Evolutionary conservation across 2,797 vertebrate genomes (phyloP).

Genomic region (Cyclura pinguis): DNA sequence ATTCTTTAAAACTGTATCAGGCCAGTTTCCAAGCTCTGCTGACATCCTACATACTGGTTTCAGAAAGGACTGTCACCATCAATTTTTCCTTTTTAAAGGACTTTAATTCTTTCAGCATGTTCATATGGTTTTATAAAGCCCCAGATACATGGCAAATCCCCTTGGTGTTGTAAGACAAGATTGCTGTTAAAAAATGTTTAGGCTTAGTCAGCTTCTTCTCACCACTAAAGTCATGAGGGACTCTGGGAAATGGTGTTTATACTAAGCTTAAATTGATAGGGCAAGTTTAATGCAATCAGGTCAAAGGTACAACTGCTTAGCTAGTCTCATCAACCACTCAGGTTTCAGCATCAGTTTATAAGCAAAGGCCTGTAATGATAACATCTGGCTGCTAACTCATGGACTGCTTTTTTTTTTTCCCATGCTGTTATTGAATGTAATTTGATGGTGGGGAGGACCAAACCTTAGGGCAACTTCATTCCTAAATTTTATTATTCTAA

Average conservation of each 20-base stretch:
- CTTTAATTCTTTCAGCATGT: slow-evolving; percentile 89
- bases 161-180: slow-evolving; percentile 89
- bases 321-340: slow-evolving; percentile 88
- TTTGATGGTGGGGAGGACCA: slow-evolving; percentile 82
- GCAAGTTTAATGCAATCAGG: slow-evolving; percentile 87
- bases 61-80: slow-evolving; percentile 85
- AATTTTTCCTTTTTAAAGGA: slow-evolving; percentile 84
- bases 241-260: slow-evolving; percentile 88
- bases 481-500: slow-evolving; percentile 79
- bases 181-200: slow-evolving; percentile 88
- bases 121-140: slow-evolving; percentile 86
- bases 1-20: slow-evolving; percentile 65
- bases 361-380: slow-evolving; percentile 83
- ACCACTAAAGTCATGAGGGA: slow-evolving; percentile 83
- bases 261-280: slow-evolving; percentile 89
- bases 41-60: slow-evolving; percentile 77
- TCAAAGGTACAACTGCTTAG: slow-evolving; percentile 91
- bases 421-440: slow-evolving; percentile 79
- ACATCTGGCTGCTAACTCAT: slow-evolving; percentile 84
- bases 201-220: slow-evolving; percentile 87
- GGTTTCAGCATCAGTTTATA: slow-evolving; percentile 87
- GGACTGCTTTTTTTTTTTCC: slow-evolving; percentile 73
- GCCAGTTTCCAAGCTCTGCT: slow-evolving; percentile 63
- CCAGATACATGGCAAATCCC: slow-evolving; percentile 85
- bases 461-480: slow-evolving; percentile 76